Evolutionary conservation across 2,797 vertebrate species (phyloP), one percentile per base, ranked within the genome.

Genomic region (Loris lydekkerianus): DNA sequence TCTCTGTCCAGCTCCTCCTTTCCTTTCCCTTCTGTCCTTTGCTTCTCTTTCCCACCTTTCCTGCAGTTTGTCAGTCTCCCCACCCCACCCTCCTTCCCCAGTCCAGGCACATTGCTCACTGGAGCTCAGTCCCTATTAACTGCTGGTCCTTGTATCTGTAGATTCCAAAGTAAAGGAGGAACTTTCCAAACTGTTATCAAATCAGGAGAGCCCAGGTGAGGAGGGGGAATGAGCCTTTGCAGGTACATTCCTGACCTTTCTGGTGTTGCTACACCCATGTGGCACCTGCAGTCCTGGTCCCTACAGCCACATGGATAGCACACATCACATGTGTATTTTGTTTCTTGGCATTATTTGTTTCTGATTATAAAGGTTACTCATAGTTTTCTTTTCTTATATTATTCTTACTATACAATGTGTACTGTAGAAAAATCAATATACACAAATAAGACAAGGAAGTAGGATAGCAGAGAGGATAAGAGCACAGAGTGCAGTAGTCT

Each of bases 221-320:
- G 49, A 78, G n/a, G 13, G 27, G 2, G 17, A 34, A 31, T 40
- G 46, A 20, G 70, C 17, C 20, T 60, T 49, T 43, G 37, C 6
- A 15, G 90, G 14, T 27, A 34, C 29, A 56, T 14, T 14, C 53
- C 29, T 21, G 29, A 46, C 23, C 34, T 60, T 82, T 53, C 29
- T 56, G 23, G 40, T 27, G n/a, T n/a, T 23, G 56, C 63, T 31
- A 17, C 3, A 4, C 4, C 14, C 40, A 3, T 0, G 23, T n/a
- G 31, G 25, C 56, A 1, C 17, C 7, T 0, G 25, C 18, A 11
- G 25, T 27, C 34, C 37, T 58, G 21, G 49, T 7, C 37, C 11
- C 23, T 5, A 20, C 25, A 7, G 40, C 31, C 10, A 0, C 11
- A 31, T 20, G 75, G 4, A 1, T 18, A 14, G 4, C 67, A 7